Conservation (phyloP, 2,888 invertebrate genomes). For the Rotaria magnacalcarata region DNA sequence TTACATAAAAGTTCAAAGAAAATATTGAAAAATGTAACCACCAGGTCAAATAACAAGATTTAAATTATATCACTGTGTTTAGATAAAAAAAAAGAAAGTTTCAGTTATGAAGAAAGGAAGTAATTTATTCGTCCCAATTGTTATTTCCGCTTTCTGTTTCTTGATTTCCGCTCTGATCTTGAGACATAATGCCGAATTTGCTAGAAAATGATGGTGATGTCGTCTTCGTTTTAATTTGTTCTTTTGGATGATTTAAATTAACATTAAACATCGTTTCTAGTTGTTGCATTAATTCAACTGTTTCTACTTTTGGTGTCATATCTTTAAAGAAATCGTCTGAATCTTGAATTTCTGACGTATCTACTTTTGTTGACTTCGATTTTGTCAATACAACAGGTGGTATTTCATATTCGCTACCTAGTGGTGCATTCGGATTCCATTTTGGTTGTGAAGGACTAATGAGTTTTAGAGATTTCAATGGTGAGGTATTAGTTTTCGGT, state of each 20-base stretch:
- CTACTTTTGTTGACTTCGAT: neutral
- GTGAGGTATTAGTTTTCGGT: neutral
- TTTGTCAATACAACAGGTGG: neutral
- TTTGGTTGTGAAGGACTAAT: neutral
- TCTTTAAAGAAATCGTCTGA: slow-evolving; percentile 25
- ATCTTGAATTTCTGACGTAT: neutral
- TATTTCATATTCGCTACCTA: slow-evolving; percentile 36
- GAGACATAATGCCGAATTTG: neutral
- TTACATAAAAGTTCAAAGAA: neutral
- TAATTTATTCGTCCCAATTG: slow-evolving; percentile 3
- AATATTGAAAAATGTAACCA: neutral
- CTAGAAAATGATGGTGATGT: neutral
- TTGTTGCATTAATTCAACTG: neutral
- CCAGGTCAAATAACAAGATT: neutral
- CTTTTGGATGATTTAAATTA: neutral
- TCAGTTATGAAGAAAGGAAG: neutral
- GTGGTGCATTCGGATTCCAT: slow-evolving; percentile 25
- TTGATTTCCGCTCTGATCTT: neutral
- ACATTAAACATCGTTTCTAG: slow-evolving; percentile 23
- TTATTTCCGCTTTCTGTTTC: neutral
- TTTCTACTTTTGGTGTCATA: slow-evolving; percentile 23
- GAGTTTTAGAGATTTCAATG: neutral
- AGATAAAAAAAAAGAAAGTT: neutral
- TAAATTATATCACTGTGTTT: neutral
- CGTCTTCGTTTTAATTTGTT: neutral